These are phyloP conservation scores for Arbacia lixula DNA, from an alignment of 53 echinoderm and acorn worm genomes.

Conservation along the genomic window DNA sequence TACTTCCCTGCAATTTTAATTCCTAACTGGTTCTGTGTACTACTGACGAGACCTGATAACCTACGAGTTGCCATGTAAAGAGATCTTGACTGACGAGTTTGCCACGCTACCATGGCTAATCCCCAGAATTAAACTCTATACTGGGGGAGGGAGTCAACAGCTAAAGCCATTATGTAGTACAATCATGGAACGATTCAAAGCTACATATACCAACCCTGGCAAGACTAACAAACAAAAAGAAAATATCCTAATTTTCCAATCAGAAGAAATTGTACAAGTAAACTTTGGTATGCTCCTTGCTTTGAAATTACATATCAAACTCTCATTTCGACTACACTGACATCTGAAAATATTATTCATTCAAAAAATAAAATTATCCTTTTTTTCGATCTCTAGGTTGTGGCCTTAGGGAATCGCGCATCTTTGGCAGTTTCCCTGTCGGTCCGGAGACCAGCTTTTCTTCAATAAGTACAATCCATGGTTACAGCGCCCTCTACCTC, in stretches of 20 bases:
- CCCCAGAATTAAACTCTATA: too few relatives aligned
- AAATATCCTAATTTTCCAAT: background rate
- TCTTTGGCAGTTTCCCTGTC: background rate
- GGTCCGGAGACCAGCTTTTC: conserved; percentile 19
- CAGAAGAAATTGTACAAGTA: conserved; percentile 8
- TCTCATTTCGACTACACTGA: conserved; percentile 3
- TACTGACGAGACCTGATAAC: too few relatives aligned
- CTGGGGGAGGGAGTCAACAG: too few relatives aligned
- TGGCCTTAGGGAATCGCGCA: background rate
- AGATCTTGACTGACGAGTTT: too few relatives aligned
- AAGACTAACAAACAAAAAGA: conserved; percentile 6
- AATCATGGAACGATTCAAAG: too few relatives aligned
- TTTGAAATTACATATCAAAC: conserved; percentile 1
- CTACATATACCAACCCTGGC: conserved; percentile 16
- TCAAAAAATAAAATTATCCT: background rate
- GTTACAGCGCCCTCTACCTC: conserved; percentile 16
- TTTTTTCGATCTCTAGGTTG: background rate
- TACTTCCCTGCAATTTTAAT: too few relatives aligned
- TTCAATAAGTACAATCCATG: conserved; percentile 50
- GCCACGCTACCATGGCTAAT: too few relatives aligned
- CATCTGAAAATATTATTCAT: conserved; percentile 35
- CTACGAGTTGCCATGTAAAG: too few relatives aligned
- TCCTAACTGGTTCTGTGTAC: too few relatives aligned
- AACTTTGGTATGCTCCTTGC: conserved; percentile 35
- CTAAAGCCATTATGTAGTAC: too few relatives aligned